Base-by-base conservation (phyloP, 1,140 invertebrate genomes). In the Zaprionus capensis region DNA sequence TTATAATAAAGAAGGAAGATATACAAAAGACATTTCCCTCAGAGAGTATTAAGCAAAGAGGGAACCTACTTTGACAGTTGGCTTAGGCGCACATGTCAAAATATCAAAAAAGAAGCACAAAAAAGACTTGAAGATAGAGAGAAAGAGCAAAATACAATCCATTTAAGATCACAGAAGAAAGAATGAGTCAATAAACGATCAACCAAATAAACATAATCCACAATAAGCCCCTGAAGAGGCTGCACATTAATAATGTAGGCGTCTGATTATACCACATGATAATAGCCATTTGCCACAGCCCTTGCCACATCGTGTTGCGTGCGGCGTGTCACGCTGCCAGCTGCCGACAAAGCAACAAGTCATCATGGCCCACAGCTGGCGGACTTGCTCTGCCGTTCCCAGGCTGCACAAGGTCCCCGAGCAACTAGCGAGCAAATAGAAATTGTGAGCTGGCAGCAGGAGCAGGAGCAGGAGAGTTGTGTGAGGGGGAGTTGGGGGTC, bases 311-410 rank as follows among this genome's bases (percentile, higher is more conserved):
- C 58, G 36, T 20, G n/a, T 3, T 41, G 46, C 20, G 11, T 49
- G 22, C 14, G 36, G 22, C 55, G 65, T 67, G 55, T 58, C 65
- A 67, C 65, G 65, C 38, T 41, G 38, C 26, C 65, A 58, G 36
- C 65, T n/a, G 55, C 17, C 31, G 38, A 7, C 56, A 55, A 66
- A 85, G 84, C 83, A 88, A 88, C 84, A 90, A 88, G 84, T 87
- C 84, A 88, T 87, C 77, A 61, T 69, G 64, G 68, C 61, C 78
- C 73, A 61, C 63, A 76, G 71, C 63, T 73, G 58, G 51, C 55
- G 41, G 55, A 31, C n/a, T 28, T 22, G 26, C 56, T 20, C 14
- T n/a, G 28, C 34, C 11, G 5, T 34, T 62, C 78, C 69, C 67
- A 58, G 62, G 66, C 81, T 53, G 57, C 64, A 71, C 55, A 57